Evolutionary conservation across 2,797 vertebrate species (phyloP), one percentile per base, ranked within the genome.

Genomic region (Triplophysa yarkandensis): DNA sequence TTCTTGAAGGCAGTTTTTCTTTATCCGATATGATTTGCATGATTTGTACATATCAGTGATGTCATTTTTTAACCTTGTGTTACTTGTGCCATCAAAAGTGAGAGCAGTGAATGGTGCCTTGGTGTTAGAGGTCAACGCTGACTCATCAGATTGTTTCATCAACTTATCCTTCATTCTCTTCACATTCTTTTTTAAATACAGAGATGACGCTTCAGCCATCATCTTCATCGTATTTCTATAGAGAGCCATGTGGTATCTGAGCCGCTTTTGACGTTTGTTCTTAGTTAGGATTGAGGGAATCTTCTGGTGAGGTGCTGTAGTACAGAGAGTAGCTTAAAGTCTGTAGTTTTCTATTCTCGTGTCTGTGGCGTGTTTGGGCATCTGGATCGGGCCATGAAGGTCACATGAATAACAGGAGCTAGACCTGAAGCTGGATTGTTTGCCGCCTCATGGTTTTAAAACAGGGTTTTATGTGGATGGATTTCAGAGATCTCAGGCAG

Each of bases 371-470:
- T 58, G 62, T 63, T 61, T 64, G 28, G 34, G 66, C 73, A 32
- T 55, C 13, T 55, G 4, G 25, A 55, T 55, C 52, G 23, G 34
- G 52, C 14, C 30, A 63, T 61, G 68, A 68, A 36, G 44, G 36
- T 72, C 76, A 27, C 68, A 54, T 54, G 54, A 60, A 36, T 8
- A 39, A 39, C 4, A 2, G 36, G 36, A 3, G 11, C 10, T 39
- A 11, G 36, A 39, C 36, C 81, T 83, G 83, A 82, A 83, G 84
- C 76, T 80, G 83, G 85, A 88, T 80, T 55, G 85, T 50, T 79
- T 76, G 76, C 85, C 81, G 80, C 78, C 77, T 85, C 69, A 88
- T 88, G 85, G 88, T 89, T 90, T 91, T 85, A 89, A 91, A 91
- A 92, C 91, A 90, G 91, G 91, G 91, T 92, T 92, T 88, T 50